Evolutionary conservation across 2,797 vertebrate species (phyloP).

Genomic region (Lagodon rhomboides): DNA sequence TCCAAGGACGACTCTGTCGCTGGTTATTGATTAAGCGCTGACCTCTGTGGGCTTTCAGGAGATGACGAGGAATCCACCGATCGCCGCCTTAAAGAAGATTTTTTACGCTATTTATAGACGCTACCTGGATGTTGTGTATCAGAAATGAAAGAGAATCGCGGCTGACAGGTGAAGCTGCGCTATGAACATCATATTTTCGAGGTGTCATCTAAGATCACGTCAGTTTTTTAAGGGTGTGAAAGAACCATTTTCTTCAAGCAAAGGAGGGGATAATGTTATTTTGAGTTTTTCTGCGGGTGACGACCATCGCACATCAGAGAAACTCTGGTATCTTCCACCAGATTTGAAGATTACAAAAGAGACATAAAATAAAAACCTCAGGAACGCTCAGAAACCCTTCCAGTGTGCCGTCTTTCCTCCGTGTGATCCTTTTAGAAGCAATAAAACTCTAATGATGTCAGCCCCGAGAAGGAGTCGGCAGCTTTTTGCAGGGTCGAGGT

Average conservation of each 20-base stretch:
- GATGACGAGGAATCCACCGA: background rate
- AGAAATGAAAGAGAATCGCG: conserved; percentile 8
- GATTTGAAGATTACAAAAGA: conserved; percentile 2
- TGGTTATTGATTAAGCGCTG: background rate
- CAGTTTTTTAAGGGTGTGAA: conserved; percentile 30
- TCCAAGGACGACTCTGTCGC: background rate
- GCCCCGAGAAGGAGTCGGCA: conserved; percentile 14
- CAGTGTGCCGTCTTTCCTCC: conserved; percentile 15
- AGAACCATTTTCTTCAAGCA: background rate
- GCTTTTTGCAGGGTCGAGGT: conserved; percentile 36
- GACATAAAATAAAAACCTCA: background rate
- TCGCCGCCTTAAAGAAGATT: background rate
- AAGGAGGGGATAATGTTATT: background rate
- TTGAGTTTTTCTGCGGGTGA: background rate
- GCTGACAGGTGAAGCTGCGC: conserved; percentile 40
- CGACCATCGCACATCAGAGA: background rate
- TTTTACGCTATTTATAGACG: background rate
- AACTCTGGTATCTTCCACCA: background rate
- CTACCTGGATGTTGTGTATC: background rate
- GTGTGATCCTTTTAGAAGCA: conserved; percentile 56
- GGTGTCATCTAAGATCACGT: conserved; percentile 46
- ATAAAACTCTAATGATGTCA: conserved; percentile 62
- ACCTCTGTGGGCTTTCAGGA: background rate
- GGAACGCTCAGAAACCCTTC: background rate
- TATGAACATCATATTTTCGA: conserved; percentile 54